phyloP scores from a whole-genome alignment of 2,797 vertebrate species.

The Falco columbarius region DNA sequence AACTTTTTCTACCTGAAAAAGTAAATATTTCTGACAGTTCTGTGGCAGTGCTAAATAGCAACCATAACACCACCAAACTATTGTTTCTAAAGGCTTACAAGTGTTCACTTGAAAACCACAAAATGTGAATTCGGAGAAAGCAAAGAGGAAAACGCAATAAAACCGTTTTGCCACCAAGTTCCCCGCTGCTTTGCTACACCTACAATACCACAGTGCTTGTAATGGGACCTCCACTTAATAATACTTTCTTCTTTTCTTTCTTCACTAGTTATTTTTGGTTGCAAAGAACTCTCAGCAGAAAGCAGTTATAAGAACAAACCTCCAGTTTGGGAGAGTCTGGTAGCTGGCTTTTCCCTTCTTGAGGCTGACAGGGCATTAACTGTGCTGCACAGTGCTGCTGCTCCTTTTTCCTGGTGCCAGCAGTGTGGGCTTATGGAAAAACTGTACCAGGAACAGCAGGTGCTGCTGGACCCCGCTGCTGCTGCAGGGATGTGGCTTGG shows the following conservation, averaged over 20 bases:
- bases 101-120: background rate
- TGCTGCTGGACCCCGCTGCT: background rate
- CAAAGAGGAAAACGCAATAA: background rate
- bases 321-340: background rate
- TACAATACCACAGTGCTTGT: background rate
- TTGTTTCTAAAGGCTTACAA: background rate
- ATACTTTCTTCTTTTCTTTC: background rate
- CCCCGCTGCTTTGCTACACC: fast-evolving
- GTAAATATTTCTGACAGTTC: background rate
- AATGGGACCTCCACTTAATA: fast-evolving
- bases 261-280: background rate
- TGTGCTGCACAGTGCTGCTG: background rate
- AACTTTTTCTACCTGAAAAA: background rate
- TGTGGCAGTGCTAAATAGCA: background rate
- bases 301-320: background rate
- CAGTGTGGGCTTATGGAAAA: fast-evolving
- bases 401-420: background rate
- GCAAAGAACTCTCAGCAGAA: background rate
- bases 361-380: background rate
- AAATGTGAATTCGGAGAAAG: background rate
- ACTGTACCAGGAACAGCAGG: background rate
- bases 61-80: fast-evolving
- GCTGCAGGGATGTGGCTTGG: background rate
- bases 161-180: fast-evolving
- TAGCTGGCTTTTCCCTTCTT: background rate